Evolutionary conservation across 2,113 vertebrate species (phyloP), one percentile per base, ranked within the genome.

Genomic region (Lycocorax pyrrhopterus): DNA sequence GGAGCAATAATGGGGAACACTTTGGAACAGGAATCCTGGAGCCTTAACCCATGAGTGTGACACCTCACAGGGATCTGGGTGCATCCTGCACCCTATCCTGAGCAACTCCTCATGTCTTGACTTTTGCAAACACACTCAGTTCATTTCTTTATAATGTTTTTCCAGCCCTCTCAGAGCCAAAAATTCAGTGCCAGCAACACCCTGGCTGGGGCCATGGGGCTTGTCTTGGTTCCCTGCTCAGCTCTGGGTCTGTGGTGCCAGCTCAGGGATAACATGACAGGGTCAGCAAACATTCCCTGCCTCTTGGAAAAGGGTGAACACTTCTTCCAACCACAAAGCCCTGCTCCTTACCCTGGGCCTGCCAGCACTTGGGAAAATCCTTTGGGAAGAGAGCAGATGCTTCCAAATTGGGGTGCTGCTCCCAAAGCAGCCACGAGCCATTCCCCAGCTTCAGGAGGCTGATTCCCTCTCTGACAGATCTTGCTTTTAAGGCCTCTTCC

Each of bases 261-360:
- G 8, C 73, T 62, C 51, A 12, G 74, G 35, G 62, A 43, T 35
- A 60, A 49, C 0, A 0, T 12, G 35, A 59, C 44, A 27, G 63
- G 27, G 12, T 22, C 83, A 64, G 49, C 11, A 30, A 32, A 30
- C 0, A 4, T 25, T 33, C 25, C 17, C 41, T 59, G 49, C 37
- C 47, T 39, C 59, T 46, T 35, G 41, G 53, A 73, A 58, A 55
- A 71, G 13, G 44, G 7, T 15, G 41, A 68, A 7, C 32, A 19
- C 19, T 16, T 33, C 73, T 81, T 17, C n/a, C 32, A 16, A 35
- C 16, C 41, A 41, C 64, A 49, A 62, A 55, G 33, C 58, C 51
- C 51, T 27, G 19, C n/a, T 86, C 56, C 39, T 62, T 13, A 14
- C 25, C 3, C 39, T 0, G 0, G 30, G 43, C 67, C 56, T 32